Conservation (phyloP, 2,888 invertebrate genomes). For the Augochlorella aurata region DNA sequence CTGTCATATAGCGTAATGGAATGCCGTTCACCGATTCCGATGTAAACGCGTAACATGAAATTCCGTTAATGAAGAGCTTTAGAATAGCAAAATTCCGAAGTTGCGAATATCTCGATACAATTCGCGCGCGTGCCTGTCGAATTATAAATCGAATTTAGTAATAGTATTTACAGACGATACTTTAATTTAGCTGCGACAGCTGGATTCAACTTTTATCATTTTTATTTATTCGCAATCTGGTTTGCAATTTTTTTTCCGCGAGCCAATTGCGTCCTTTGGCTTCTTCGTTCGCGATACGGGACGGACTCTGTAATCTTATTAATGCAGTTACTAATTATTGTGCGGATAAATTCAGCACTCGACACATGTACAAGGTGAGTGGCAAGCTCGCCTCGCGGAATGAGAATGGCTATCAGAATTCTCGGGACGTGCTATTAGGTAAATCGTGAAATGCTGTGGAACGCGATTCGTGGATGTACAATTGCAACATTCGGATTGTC, state of each 20-base stretch:
- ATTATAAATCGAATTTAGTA: no score
- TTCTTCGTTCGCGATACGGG: not conserved
- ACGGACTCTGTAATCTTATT: slow-evolving; percentile 31
- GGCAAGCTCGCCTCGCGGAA: slow-evolving; percentile 47
- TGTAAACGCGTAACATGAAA: not conserved
- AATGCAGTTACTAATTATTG: slow-evolving; percentile 59
- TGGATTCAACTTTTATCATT: no score
- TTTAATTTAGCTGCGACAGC: no score
- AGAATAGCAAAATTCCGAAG: not conserved
- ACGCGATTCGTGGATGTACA: slow-evolving; percentile 56
- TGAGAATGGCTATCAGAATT: slow-evolving; percentile 73
- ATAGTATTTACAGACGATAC: no score
- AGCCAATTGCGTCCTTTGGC: not conserved
- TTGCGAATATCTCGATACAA: not conserved
- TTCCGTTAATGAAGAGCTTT: not conserved
- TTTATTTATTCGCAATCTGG: no score
- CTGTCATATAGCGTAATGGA: not conserved
- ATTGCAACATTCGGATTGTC: slow-evolving; percentile 73
- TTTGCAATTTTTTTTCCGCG: not conserved
- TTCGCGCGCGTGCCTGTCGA: no score
- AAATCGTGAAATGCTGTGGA: slow-evolving; percentile 73
- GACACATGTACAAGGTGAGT: slow-evolving; percentile 44
- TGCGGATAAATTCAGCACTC: slow-evolving; percentile 41
- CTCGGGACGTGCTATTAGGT: slow-evolving; percentile 73
- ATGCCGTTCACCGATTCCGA: not conserved